These are phyloP conservation scores for Spodoptera picta DNA, from an alignment of 2,888 invertebrate species.

Conservation along the genomic window DNA sequence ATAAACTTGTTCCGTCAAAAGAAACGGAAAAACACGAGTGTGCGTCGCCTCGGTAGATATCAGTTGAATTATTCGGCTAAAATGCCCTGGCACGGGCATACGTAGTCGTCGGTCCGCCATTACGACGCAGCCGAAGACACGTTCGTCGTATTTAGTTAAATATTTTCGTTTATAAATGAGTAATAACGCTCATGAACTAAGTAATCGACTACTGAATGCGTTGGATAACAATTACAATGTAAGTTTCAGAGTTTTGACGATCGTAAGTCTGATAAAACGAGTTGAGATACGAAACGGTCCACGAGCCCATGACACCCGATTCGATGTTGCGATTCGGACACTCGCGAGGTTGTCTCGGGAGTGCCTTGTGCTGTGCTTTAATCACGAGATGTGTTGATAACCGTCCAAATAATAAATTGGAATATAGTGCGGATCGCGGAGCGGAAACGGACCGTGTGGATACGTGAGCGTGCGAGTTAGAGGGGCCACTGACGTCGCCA, in stretches of 20 bases:
- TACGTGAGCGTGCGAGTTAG: slow-evolving; percentile 82
- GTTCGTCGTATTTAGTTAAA: slow-evolving; percentile 89
- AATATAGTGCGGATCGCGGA: slow-evolving; percentile 69
- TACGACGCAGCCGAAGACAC: slow-evolving; percentile 89
- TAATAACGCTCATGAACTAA: slow-evolving; percentile 96
- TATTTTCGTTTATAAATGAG: slow-evolving; percentile 92
- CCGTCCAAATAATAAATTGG: slow-evolving; percentile 60
- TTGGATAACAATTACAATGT: slow-evolving; percentile 99
- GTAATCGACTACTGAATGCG: slow-evolving; percentile 98
- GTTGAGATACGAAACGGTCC: slow-evolving; percentile 85
- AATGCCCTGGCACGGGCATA: slow-evolving; percentile 90
- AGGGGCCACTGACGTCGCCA: slow-evolving; percentile 86
- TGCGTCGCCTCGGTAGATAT: slow-evolving; percentile 88
- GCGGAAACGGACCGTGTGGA: slow-evolving; percentile 77
- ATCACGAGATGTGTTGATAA: slow-evolving; percentile 66
- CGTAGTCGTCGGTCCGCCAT: slow-evolving; percentile 90
- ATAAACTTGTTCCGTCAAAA: slow-evolving; percentile 81
- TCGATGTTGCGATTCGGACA: slow-evolving; percentile 81
- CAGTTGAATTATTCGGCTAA: slow-evolving; percentile 90
- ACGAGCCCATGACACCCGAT: slow-evolving; percentile 87
- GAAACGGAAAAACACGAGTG: slow-evolving; percentile 89
- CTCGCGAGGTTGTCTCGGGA: slow-evolving; percentile 77
- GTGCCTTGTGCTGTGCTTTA: slow-evolving; percentile 66
- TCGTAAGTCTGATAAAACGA: slow-evolving; percentile 77
- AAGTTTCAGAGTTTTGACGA: slow-evolving; percentile 90